A percentile compares a stretch with the other conserved stretches of the same genome.
Evolutionary conservation across 2,113 vertebrate species (phyloP).

Genomic region (Leucoraja erinaceus): DNA sequence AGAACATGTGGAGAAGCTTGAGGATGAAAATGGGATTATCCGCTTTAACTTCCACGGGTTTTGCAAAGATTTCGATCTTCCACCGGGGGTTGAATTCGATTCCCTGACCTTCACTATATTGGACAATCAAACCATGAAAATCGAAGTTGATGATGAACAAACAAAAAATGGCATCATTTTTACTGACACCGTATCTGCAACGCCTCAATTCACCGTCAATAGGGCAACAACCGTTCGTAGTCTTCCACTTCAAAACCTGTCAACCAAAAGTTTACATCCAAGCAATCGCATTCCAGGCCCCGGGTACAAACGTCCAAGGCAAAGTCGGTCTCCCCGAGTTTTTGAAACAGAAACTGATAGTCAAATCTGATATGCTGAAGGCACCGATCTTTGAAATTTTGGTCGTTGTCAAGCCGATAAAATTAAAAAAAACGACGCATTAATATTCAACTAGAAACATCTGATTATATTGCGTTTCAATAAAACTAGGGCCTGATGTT

Average conservation of each 20-base stretch:
- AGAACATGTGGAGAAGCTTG: background rate
- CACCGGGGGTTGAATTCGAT: background rate
- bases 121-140: conserved; percentile 15
- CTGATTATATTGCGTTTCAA: background rate
- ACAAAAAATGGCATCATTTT: background rate
- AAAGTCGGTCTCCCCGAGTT: background rate
- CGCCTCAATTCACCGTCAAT: background rate
- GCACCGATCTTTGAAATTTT: background rate
- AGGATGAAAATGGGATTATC: background rate
- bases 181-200: background rate
- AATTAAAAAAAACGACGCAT: background rate
- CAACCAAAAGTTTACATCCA: background rate
- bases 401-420: too few relatives aligned
- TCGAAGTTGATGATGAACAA: background rate
- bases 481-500: background rate
- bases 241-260: background rate
- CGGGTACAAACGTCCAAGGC: background rate
- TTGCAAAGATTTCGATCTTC: background rate
- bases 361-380: background rate
- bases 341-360: background rate
- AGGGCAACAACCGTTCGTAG: background rate
- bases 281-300: background rate
- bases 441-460: background rate
- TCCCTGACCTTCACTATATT: conserved; percentile 20
- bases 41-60: background rate